phyloP scores from a whole-genome alignment of 2,113 vertebrate species.

The Pandion haliaetus region DNA sequence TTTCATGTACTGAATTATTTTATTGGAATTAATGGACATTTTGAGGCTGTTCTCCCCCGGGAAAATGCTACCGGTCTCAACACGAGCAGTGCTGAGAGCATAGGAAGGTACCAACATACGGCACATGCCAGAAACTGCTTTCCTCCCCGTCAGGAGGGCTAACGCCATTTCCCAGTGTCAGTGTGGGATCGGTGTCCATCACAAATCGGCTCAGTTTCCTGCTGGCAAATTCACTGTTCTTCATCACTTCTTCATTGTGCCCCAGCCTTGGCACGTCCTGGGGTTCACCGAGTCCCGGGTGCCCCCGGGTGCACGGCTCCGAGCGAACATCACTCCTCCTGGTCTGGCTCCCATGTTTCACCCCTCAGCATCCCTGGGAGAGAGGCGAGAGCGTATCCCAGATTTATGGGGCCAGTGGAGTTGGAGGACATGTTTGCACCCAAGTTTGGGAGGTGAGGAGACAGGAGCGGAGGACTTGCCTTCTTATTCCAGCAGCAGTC shows the following conservation, averaged over 20 bases:
- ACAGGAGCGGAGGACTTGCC: not conserved
- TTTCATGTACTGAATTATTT: not conserved
- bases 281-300: not conserved
- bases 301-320: not conserved
- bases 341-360: not conserved
- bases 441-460: not conserved
- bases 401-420: not conserved
- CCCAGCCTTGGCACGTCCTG: not conserved
- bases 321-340: not conserved
- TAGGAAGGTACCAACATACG: not conserved
- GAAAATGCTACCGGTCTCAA: not conserved
- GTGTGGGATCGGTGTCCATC: not conserved
- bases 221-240: not conserved
- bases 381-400: not conserved
- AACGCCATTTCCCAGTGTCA: fast-evolving
- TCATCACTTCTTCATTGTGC: not conserved
- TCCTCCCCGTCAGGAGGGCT: not conserved
- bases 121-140: not conserved
- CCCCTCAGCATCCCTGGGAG: not conserved
- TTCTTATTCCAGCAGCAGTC: not conserved
- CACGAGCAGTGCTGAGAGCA: not conserved
- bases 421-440: not conserved
- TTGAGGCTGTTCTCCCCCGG: not conserved
- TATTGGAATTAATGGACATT: not conserved
- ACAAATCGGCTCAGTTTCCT: not conserved